A percentile compares a stretch with the other conserved stretches of the same genome.
Evolutionary conservation across 35 echinoderm and acorn worm genomes (phyloP).

Genomic region (Heliocidaris erythrogramma): DNA sequence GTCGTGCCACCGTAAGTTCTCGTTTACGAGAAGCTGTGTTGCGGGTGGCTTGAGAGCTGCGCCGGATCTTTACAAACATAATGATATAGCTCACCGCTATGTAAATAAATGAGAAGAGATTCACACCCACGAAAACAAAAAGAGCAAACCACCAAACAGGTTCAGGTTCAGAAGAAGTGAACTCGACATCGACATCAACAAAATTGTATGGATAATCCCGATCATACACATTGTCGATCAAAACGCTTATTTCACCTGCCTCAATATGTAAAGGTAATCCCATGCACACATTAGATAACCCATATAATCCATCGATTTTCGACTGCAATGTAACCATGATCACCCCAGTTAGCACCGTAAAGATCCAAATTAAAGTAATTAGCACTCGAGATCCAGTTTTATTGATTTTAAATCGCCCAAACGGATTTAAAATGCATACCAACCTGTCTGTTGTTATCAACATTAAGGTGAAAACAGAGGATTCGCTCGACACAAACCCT

Average conservation of each 20-base stretch:
- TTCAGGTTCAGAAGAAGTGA: not conserved
- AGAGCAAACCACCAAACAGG: not conserved
- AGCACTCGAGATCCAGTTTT: not conserved
- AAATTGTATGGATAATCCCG: no score
- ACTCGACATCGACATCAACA: not conserved
- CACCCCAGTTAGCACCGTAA: not conserved
- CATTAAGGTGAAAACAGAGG: conserved; percentile 20
- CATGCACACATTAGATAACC: not conserved
- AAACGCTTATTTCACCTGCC: not conserved
- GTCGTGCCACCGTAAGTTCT: not conserved
- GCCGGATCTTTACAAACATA: not conserved
- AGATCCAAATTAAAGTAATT: not conserved
- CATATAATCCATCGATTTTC: not conserved
- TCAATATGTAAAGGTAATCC: not conserved
- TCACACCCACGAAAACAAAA: not conserved
- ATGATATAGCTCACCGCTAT: not conserved
- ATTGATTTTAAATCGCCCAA: not conserved
- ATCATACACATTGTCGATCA: not conserved
- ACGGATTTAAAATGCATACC: not conserved
- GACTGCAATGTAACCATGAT: not conserved
- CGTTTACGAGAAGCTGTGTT: not conserved
- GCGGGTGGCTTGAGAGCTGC: not conserved
- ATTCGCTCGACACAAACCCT: conserved; percentile 9
- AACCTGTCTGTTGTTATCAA: conserved; percentile 43
- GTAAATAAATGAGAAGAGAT: not conserved